Conservation (phyloP, 2,888 invertebrate species). For the Drosophila affinis region DNA sequence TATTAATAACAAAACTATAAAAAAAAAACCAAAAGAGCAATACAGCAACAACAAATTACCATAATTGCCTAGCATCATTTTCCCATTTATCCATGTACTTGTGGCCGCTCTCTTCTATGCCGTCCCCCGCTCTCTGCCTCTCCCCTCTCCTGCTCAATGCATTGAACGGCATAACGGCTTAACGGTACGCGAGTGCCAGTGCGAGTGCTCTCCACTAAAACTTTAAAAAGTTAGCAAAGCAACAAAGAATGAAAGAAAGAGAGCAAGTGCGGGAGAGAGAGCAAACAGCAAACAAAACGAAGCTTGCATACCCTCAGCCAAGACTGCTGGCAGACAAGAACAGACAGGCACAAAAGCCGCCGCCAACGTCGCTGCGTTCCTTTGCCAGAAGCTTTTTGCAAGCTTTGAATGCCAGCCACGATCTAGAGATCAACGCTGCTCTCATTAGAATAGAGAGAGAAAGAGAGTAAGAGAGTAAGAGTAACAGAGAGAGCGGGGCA, state of each 20-base stretch:
- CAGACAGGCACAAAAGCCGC: no score
- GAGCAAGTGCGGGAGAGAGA: neutral
- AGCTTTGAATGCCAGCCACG: no score
- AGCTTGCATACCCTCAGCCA: conserved; percentile 8
- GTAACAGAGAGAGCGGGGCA: neutral
- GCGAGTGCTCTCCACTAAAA: conserved; percentile 8
- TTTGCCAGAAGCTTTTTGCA: no score
- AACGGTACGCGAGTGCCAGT: neutral
- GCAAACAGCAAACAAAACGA: neutral
- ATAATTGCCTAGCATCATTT: conserved; percentile 61
- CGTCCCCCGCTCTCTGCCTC: neutral
- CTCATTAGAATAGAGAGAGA: neutral
- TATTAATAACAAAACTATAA: conserved; percentile 56
- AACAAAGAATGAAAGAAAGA: conserved; percentile 3
- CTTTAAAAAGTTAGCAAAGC: conserved; percentile 31
- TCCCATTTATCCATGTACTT: neutral
- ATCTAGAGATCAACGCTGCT: neutral
- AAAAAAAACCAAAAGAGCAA: conserved; percentile 24
- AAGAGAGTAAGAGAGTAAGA: neutral
- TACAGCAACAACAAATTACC: conserved; percentile 67
- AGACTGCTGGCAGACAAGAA: neutral
- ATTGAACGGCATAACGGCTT: conserved; percentile 11
- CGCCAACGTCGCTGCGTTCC: no score
- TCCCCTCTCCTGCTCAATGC: conserved; percentile 1
- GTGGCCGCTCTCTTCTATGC: neutral